Conservation (phyloP, 2,113 vertebrate genomes). For the Dromaius novaehollandiae region DNA sequence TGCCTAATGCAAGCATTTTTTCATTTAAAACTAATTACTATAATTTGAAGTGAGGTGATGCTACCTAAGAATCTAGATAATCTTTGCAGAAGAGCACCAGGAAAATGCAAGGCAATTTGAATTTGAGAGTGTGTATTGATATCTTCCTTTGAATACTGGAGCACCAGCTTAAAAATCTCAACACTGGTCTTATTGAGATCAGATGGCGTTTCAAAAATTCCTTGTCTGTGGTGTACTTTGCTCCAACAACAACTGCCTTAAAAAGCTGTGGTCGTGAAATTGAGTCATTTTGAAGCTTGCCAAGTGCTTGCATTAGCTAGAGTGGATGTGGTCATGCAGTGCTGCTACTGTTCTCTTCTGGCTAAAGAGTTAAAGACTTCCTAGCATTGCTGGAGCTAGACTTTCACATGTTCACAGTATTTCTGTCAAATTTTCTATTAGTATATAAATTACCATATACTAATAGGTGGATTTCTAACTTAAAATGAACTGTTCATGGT, state of each 20-base stretch:
- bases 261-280: not conserved
- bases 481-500: not conserved
- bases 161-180: not conserved
- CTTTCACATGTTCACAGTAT: not conserved
- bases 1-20: constrained; percentile 51
- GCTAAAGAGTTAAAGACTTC: not conserved
- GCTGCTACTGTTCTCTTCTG: not conserved
- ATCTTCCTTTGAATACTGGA: not conserved
- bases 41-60: not conserved
- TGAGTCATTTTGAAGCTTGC: not conserved
- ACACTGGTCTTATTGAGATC: not conserved
- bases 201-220: not conserved
- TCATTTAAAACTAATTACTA: not conserved
- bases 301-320: constrained; percentile 37
- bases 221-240: not conserved
- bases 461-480: not conserved
- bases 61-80: not conserved
- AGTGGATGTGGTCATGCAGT: constrained; percentile 12
- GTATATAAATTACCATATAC: not conserved
- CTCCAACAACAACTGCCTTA: not conserved
- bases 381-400: not conserved
- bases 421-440: not conserved
- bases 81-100: not conserved
- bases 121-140: not conserved
- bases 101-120: not conserved